Conservation (phyloP, 2,888 invertebrate species). For the Oxyteleia sp. region DNA sequence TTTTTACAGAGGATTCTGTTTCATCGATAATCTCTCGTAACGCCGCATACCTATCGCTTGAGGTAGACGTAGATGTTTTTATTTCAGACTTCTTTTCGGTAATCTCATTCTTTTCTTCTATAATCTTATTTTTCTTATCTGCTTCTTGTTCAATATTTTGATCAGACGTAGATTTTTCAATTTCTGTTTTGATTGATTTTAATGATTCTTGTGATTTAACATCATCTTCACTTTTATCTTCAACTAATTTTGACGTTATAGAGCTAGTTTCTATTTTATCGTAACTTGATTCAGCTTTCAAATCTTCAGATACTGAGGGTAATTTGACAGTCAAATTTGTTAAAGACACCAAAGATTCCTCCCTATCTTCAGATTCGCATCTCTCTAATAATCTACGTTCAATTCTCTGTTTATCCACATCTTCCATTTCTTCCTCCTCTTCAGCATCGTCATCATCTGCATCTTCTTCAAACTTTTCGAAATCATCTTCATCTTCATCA, state of each 20-base stretch:
- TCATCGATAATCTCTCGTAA: conserved; percentile 91
- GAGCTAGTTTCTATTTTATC: conserved; percentile 67
- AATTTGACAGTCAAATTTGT: conserved; percentile 80
- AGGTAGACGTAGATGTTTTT: conserved; percentile 88
- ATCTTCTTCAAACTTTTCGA: conserved; percentile 78
- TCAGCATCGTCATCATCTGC: conserved; percentile 76
- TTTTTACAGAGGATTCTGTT: conserved; percentile 75
- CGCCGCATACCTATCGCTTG: conserved; percentile 94
- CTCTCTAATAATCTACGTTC: conserved; percentile 39
- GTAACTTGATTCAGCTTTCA: conserved; percentile 67
- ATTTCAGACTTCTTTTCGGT: conserved; percentile 85
- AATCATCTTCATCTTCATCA: conserved; percentile 74
- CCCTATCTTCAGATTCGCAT: conserved; percentile 74
- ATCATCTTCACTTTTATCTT: conserved; percentile 74
- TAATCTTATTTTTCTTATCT: conserved; percentile 59
- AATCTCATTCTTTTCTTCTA: conserved; percentile 71
- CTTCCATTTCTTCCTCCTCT: conserved; percentile 78
- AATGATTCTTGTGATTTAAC: conserved; percentile 51
- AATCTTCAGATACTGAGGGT: conserved; percentile 77
- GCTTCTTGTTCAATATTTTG: conserved; percentile 47
- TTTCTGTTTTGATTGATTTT: conserved; percentile 64
- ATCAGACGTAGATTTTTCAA: conserved; percentile 61
- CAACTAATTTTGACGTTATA: conserved; percentile 47
- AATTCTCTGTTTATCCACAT: conserved; percentile 44
- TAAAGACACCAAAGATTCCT: conserved; percentile 82